Evolutionary conservation across 2,797 vertebrate species (phyloP), one percentile per base, ranked within the genome.

Genomic region (Pantherophis alleghaniensis): DNA sequence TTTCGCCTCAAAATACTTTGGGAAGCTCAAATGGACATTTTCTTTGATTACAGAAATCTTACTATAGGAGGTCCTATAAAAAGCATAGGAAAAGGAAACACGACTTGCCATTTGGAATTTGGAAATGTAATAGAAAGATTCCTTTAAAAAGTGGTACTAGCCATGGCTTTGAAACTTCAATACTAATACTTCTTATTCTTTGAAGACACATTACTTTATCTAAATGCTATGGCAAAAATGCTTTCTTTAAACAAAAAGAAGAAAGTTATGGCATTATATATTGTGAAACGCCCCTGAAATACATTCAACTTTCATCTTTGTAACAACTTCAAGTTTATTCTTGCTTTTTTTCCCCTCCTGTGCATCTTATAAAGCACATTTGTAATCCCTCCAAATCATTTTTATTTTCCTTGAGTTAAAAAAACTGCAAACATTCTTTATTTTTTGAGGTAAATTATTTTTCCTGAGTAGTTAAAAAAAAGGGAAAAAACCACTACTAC

Each of bases 301-400:
- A 99, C 99, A 99, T 99, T 99, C 99, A 98, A 98, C 98, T 98
- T 98, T 98, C 98, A 97, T 98, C 98, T 98, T 98, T 98, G 98
- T 98, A 97, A 98, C 98, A 98, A 98, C 96, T 98, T 98, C 98
- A 99, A 99, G 98, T 99, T 98, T 98, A 66, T 97, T 83, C 94
- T 96, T 90, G 86, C 26, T 28, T 74, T 95, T 95, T 97, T 28
- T 0, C 18, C 18, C 57, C 61, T 97, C 95, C 97, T 95, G 56
- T 96, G 94, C 90, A 69, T 93, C 91, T 90, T 88, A 91, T 86
- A 91, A 87, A 89, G 69, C 87, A 86, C 87, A 57, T 95, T 0
- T 89, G 95, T 94, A 94, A 96, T 96, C 91, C 89, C 92, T 92
- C 93, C 57, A 94, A 94, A 96, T 92, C 86, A 91, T 88, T 93